Base-by-base conservation (phyloP, 2,797 vertebrate genomes). In the Galaxias olidus region DNA sequence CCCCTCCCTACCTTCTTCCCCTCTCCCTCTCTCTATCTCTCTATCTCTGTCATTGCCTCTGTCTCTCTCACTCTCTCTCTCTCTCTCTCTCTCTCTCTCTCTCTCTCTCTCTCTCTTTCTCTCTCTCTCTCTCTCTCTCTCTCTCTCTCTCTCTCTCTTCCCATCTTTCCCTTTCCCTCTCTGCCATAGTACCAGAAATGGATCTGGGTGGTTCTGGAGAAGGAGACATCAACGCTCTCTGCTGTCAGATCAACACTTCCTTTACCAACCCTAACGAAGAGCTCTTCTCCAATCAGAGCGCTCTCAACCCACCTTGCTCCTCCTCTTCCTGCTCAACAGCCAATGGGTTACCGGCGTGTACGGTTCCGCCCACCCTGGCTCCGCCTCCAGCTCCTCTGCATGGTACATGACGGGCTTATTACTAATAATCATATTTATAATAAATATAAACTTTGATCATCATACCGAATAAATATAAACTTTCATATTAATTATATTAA, bases 201-300 rank as follows among this genome's bases (percentile, higher is more conserved):
- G 91, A 92, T 10, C 69, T 90, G 84, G 82, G 83, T 0, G 62
- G 91, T 79, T 78, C 87, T 4, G 66, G 68, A 8, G 95, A 96
- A 47, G 90, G 78, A 0, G 95, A 96, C 49, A 64, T 96, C 72
- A 94, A 89, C 0, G 93, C 92, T 11, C 90, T 96, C 46, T 96
- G 94, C 75, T 81, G 92, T 56, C 95, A 96, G 89, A 95, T 95
- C 75, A 95, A 94, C 85, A 79, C 76, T 0, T 95, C 95, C 0
- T 95, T 96, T 53, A 85, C 90, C 63, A 93, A 91, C 15, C 86
- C 93, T 0, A 83, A 90, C 0, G 93, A 93, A 0, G 93, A 94
- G 70, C 83, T 90, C 57, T 91, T 89, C 74, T 76, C 80, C 74
- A 88, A 84, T 30, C 30, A 30, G 30, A 30, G 6, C 30, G 30